phyloP scores from a whole-genome alignment of 2,113 vertebrate genomes.

The Nothocercus nigrocapillus region DNA sequence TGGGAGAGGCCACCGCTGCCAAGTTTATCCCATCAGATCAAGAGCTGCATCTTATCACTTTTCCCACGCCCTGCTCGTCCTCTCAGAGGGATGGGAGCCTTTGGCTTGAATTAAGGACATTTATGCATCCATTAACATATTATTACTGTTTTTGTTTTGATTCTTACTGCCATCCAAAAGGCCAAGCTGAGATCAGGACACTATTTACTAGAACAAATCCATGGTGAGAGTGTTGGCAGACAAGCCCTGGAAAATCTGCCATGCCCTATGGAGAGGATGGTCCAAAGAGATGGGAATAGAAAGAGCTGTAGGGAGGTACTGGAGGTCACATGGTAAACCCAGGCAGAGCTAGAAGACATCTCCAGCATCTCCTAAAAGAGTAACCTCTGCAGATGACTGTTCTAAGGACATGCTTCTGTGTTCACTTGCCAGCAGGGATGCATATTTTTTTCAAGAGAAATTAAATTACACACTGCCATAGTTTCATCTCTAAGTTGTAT shows the following conservation, averaged over 20 bases:
- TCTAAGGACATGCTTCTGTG: neutral
- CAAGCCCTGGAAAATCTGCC: neutral
- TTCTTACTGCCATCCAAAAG: neutral
- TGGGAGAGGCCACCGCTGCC: neutral
- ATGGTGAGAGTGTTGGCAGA: neutral
- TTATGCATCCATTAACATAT: neutral
- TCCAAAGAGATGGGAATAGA: neutral
- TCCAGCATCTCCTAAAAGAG: neutral
- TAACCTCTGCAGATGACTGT: neutral
- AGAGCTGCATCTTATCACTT: neutral
- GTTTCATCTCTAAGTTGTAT: neutral
- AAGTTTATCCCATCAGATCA: neutral
- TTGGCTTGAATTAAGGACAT: neutral
- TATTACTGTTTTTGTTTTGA: neutral
- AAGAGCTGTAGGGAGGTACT: neutral
- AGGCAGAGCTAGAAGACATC: neutral
- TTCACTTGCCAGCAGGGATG: no score
- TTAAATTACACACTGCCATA: fast-evolving
- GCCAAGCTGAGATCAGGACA: neutral
- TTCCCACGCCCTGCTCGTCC: neutral
- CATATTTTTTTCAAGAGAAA: neutral
- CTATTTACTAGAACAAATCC: neutral
- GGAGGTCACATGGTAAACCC: neutral
- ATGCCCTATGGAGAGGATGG: neutral
- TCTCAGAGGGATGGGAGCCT: neutral